Percentiles rank a stretch among this genome's conserved stretches.
Conservation (phyloP, 1,140 invertebrate species). For the Chionoecetes opilio region DNA sequence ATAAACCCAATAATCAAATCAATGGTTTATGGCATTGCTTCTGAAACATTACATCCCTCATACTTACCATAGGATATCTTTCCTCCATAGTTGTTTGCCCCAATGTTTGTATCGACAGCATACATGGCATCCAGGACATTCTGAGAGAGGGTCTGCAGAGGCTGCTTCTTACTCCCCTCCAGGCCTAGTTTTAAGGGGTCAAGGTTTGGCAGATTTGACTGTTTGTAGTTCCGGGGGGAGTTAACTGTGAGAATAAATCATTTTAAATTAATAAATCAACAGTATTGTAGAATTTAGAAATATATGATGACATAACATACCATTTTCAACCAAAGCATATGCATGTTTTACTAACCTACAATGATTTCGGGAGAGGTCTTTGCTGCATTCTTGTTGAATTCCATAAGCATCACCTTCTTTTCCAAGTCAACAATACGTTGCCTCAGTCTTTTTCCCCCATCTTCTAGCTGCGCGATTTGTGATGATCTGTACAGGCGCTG, state of each 20-base stretch:
- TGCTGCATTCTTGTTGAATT: constrained; percentile 49
- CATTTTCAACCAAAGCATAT: not conserved
- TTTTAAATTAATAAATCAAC: not conserved
- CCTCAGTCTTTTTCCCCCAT: constrained; percentile 82
- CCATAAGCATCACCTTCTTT: constrained; percentile 75
- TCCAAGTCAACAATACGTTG: constrained; percentile 81
- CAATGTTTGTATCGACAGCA: constrained; percentile 50
- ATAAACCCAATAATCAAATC: too few species aligned
- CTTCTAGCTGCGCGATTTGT: constrained; percentile 80
- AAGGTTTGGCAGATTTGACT: constrained; percentile 32
- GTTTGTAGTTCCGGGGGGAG: constrained; percentile 33
- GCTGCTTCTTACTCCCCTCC: constrained; percentile 36
- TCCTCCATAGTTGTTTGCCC: constrained; percentile 67
- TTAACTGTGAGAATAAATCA: constrained; percentile 11
- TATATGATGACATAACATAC: not conserved
- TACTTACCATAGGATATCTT: constrained; percentile 70
- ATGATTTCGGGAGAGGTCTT: constrained; percentile 8
- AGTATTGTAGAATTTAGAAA: not conserved
- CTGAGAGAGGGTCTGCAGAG: constrained; percentile 62
- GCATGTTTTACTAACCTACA: not conserved
- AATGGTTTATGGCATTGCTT: too few species aligned
- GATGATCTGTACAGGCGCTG: constrained; percentile 58
- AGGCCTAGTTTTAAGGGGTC: not conserved
- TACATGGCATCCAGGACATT: constrained; percentile 73
- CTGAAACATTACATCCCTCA: too few species aligned